Conservation (phyloP, 2,888 invertebrate species). For the Smittia sp. region DNA sequence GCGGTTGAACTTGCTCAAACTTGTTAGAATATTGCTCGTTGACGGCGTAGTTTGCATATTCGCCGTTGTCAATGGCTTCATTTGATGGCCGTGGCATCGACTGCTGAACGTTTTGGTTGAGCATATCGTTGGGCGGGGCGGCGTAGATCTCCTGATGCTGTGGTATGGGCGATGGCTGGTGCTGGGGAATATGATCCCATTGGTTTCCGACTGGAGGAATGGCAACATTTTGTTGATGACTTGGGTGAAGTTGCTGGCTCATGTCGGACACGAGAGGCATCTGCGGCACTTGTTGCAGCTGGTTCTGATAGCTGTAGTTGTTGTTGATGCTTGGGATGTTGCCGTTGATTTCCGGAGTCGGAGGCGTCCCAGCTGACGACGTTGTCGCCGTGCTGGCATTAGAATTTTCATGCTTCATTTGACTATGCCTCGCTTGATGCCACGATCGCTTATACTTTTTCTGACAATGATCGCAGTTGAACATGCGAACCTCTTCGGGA, state of each 20-base stretch:
- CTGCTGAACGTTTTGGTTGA: neutral
- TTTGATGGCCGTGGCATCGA: neutral
- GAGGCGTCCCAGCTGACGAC: constrained; percentile 25
- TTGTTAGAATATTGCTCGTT: constrained; percentile 40
- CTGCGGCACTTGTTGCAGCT: neutral
- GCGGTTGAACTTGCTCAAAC: neutral
- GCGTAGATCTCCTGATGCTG: neutral
- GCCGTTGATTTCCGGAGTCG: constrained; percentile 34
- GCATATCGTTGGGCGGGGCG: neutral
- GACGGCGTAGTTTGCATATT: constrained; percentile 32
- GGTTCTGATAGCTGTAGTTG: constrained; percentile 17
- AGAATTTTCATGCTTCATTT: constrained; percentile 39
- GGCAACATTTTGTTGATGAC: neutral
- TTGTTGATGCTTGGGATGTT: neutral
- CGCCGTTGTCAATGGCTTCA: neutral
- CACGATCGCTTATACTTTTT: constrained; percentile 40
- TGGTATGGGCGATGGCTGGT: neutral
- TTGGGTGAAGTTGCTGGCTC: neutral
- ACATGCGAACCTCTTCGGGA: constrained; percentile 29
- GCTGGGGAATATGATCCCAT: neutral
- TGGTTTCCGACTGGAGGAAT: neutral
- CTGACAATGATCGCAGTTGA: constrained; percentile 37
- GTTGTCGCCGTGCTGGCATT: constrained; percentile 32
- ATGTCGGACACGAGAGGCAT: neutral
- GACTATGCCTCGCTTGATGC: constrained; percentile 38